Evolutionary conservation across 2,888 invertebrate species (phyloP).

Genomic region (Polietes domitor): DNA sequence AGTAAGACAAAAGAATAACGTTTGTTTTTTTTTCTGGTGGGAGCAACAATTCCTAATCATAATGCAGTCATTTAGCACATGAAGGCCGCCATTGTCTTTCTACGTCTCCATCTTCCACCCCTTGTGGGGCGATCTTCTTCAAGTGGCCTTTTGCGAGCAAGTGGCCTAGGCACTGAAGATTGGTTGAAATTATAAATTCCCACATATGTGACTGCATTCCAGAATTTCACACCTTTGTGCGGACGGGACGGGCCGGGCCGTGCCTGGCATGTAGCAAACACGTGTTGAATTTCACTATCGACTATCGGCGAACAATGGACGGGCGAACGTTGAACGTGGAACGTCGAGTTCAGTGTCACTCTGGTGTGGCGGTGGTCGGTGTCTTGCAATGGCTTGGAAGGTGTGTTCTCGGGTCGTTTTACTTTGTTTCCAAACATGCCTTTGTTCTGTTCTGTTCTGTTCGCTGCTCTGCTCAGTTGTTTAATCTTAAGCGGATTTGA

Average conservation of each 20-base stretch:
- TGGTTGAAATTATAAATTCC: neutral
- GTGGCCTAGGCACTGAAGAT: neutral
- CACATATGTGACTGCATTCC: neutral
- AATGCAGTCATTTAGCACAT: neutral
- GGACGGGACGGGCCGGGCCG: too few species aligned
- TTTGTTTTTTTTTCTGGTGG: neutral
- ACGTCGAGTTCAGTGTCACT: constrained; percentile 22
- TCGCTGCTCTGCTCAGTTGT: constrained; percentile 24
- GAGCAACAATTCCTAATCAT: neutral
- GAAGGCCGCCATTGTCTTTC: neutral
- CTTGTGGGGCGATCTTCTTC: neutral
- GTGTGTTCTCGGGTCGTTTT: constrained; percentile 13
- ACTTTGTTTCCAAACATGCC: constrained; percentile 25
- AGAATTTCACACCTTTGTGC: constrained; percentile 46
- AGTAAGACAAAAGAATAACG: too few species aligned
- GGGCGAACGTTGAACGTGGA: neutral
- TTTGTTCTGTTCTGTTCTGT: neutral
- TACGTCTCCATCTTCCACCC: neutral
- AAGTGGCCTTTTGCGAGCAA: neutral
- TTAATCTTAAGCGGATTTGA: constrained; percentile 60
- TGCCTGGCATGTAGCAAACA: constrained; percentile 30
- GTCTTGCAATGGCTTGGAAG: neutral
- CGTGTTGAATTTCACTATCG: constrained; percentile 63
- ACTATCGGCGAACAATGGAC: neutral
- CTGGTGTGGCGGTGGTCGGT: neutral